These are phyloP conservation scores for Isotomurus palustris DNA, from an alignment of 2,888 invertebrate genomes.

Conservation along the genomic window DNA sequence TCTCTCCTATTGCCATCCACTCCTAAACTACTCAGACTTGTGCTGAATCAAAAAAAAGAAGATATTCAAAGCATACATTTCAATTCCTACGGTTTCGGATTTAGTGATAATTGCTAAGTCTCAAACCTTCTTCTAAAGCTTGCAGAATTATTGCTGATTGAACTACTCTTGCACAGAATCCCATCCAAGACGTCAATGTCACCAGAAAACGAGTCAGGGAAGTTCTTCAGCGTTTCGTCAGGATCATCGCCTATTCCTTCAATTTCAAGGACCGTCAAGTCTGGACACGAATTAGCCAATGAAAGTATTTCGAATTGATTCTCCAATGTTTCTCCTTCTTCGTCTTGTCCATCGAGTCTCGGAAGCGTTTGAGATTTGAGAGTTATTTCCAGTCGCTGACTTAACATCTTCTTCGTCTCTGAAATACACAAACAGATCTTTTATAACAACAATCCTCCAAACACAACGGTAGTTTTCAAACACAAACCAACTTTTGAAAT, in stretches of 20 bases:
- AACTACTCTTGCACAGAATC: slow-evolving; percentile 10
- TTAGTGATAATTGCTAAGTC: too few relatives aligned
- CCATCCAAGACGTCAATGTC: slow-evolving; percentile 38
- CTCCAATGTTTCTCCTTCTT: slow-evolving; percentile 40
- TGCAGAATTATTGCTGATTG: not conserved
- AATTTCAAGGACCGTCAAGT: slow-evolving; percentile 40
- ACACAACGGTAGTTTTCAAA: not conserved
- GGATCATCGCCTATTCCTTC: not conserved
- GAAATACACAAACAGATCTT: not conserved
- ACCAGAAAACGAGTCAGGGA: not conserved
- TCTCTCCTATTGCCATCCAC: slow-evolving; percentile 35
- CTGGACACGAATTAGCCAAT: slow-evolving; percentile 45
- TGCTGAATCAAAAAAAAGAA: slow-evolving; percentile 31
- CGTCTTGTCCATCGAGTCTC: slow-evolving; percentile 46
- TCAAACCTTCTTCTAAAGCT: slow-evolving; percentile 2
- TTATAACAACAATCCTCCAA: not conserved
- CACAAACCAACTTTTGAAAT: slow-evolving; percentile 4
- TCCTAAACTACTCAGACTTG: slow-evolving; percentile 45
- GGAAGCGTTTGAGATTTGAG: slow-evolving; percentile 42
- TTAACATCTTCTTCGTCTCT: slow-evolving; percentile 37
- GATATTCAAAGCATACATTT: too few relatives aligned
- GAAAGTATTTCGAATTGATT: slow-evolving; percentile 43
- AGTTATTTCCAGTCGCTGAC: slow-evolving; percentile 36
- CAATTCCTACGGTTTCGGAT: too few relatives aligned
- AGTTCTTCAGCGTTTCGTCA: not conserved